Evolutionary conservation across 1,140 invertebrate genomes (phyloP).

Genomic region (Brachionus manjavacas): DNA sequence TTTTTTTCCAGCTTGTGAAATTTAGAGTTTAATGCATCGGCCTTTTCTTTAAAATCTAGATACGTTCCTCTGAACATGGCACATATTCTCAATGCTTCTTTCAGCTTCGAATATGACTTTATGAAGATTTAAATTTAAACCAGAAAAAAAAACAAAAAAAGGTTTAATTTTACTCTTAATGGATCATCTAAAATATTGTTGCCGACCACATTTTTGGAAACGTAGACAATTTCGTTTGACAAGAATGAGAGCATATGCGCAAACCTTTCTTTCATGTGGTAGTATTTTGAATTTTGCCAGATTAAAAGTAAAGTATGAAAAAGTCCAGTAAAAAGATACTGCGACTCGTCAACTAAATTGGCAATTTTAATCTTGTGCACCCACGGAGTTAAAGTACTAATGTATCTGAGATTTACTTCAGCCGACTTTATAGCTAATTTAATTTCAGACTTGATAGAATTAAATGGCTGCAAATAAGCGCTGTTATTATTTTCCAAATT

Average conservation of each 20-base stretch:
- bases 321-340: slow-evolving; percentile 53
- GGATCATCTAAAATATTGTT: slow-evolving; percentile 54
- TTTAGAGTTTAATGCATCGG: slow-evolving; percentile 53
- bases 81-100: slow-evolving; percentile 55
- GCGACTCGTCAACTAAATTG: slow-evolving; percentile 48
- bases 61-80: slow-evolving; percentile 57
- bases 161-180: slow-evolving; percentile 49
- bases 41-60: slow-evolving; percentile 56
- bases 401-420: slow-evolving; percentile 51
- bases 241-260: slow-evolving; percentile 52
- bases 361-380: slow-evolving; percentile 50
- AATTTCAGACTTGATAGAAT: slow-evolving; percentile 52
- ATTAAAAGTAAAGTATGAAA: slow-evolving; percentile 53
- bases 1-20: slow-evolving; percentile 56
- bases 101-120: slow-evolving; percentile 55
- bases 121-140: too few species aligned
- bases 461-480: slow-evolving; percentile 54
- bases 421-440: slow-evolving; percentile 52
- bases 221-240: slow-evolving; percentile 56
- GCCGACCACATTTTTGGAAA: slow-evolving; percentile 54
- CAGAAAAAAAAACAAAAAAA: too few species aligned
- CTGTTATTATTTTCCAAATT: slow-evolving; percentile 55
- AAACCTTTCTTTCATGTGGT: slow-evolving; percentile 55
- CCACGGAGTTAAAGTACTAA: slow-evolving; percentile 51
- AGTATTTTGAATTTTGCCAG: slow-evolving; percentile 56